phyloP scores from a whole-genome alignment of 2,113 vertebrate species.

The Nothocercus nigrocapillus region DNA sequence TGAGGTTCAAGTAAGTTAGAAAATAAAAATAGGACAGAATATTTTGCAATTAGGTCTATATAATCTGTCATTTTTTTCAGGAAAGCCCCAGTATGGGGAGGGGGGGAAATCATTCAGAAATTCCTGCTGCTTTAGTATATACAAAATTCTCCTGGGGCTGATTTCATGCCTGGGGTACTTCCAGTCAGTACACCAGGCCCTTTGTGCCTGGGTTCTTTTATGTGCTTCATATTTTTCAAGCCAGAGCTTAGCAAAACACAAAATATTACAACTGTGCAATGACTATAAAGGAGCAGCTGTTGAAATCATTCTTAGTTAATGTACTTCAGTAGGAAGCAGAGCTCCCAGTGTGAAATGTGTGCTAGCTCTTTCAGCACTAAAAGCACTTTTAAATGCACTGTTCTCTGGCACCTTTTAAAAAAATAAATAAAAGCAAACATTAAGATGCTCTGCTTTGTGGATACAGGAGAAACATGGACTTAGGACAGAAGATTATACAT shows the following conservation, averaged over 20 bases:
- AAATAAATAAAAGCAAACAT: not conserved
- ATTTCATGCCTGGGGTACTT: fast-evolving
- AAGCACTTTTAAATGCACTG: not conserved
- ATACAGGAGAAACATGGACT: not conserved
- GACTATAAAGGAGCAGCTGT: not conserved
- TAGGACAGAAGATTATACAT: not conserved
- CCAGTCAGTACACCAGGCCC: not conserved
- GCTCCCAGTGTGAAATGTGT: not conserved
- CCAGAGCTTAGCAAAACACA: not conserved
- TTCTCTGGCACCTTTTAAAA: not conserved
- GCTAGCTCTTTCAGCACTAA: not conserved
- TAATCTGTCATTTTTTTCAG: not conserved
- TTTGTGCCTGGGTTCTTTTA: not conserved
- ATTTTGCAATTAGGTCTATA: not conserved
- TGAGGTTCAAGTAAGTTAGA: not conserved
- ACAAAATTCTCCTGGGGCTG: not conserved
- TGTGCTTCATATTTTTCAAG: not conserved
- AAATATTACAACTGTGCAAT: not conserved
- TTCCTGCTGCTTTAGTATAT: not conserved
- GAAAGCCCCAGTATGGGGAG: not conserved
- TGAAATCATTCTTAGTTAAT: not conserved
- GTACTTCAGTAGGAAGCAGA: not conserved
- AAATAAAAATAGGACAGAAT: not conserved
- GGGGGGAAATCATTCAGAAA: not conserved
- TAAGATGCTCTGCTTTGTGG: not conserved